Percentiles rank a stretch among this genome's conserved stretches.
phyloP scores from a whole-genome alignment of 1,140 invertebrate species.

The Dinothrombium tinctorium region DNA sequence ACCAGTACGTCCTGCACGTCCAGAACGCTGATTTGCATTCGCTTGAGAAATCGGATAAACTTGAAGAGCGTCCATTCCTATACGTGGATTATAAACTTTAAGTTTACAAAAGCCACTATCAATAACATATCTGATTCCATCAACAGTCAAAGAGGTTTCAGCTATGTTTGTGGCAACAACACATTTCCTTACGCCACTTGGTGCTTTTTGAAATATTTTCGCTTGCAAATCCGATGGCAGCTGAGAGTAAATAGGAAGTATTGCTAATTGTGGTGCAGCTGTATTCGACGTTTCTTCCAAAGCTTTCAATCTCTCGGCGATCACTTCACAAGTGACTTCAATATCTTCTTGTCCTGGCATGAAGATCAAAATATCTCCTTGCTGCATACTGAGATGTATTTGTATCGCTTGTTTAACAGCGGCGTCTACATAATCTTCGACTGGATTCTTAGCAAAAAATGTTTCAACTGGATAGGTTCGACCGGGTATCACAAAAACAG shows the following conservation, averaged over 20 bases:
- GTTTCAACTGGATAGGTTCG: slow-evolving; percentile 48
- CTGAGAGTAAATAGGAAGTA: slow-evolving; percentile 96
- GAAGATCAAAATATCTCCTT: slow-evolving; percentile 81
- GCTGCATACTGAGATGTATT: slow-evolving; percentile 53
- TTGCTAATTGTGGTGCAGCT: slow-evolving; percentile 62
- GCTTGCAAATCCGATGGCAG: slow-evolving; percentile 93
- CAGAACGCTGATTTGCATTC: slow-evolving; percentile 83
- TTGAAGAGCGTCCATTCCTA: slow-evolving; percentile 97
- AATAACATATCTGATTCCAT: slow-evolving; percentile 95
- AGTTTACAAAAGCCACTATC: slow-evolving; percentile 97
- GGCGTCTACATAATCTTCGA: slow-evolving; percentile 96
- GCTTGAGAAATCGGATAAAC: slow-evolving; percentile 72
- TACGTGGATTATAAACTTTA: slow-evolving; percentile 92
- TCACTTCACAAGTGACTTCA: slow-evolving; percentile 89
- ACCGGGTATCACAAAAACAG: slow-evolving; percentile 87
- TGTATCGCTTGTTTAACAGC: slow-evolving; percentile 93
- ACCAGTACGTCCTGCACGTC: slow-evolving; percentile 83
- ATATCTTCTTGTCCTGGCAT: slow-evolving; percentile 99
- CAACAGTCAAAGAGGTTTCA: slow-evolving; percentile 60
- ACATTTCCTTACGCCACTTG: slow-evolving; percentile 76
- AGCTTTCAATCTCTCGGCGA: slow-evolving; percentile 28
- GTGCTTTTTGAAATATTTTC: slow-evolving; percentile 93
- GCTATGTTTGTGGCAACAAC: slow-evolving; percentile 99
- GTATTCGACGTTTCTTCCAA: slow-evolving; percentile 7
- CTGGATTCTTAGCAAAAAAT: slow-evolving; percentile 77